Evolutionary conservation across 1,140 invertebrate genomes (phyloP), one percentile per base, ranked within the genome.

Genomic region (Antheraea mylitta): DNA sequence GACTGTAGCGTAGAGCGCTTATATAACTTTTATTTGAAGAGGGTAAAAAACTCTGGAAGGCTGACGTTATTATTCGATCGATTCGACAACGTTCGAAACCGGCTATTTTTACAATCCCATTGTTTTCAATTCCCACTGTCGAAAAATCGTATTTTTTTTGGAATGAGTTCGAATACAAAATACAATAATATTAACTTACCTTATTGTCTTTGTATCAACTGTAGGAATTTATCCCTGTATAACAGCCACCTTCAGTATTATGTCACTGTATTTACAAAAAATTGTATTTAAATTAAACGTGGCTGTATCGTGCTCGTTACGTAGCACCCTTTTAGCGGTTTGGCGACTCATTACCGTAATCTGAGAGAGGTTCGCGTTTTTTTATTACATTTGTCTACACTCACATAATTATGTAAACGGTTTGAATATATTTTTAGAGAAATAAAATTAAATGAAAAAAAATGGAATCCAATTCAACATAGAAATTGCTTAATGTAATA

Each of bases 281-380:
- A 62, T 60, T 68, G 62, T 58, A 63, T 64, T 69, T 59, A 71
- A 71, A 60, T 67, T 62, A 62, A 30, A 53, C 37, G 38, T n/a
- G 45, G 45, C 19, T 9, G 59, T n/a, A 16, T 42, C 38, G 30
- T 18, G 11, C 36, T 48, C 63, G 63, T 64, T 48, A 64, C 38
- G 42, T 42, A 64, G 45, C 42, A 64, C 63, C 10, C 63, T 38
- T 64, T 42, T 42, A 42, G 58, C 58, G 63, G 68, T 70, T 62
- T 37, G 66, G 30, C 37, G 18, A 30, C 6, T 62, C 61, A 30
- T 62, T 62, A 62, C 5, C 61, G 36, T 64, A 64, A 64, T 64
- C 63, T 37, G 37, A 37, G 64, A 22, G 22, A 36, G 22, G 64
- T 13, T 60, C 61, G 13, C 30, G 36, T 37, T 62, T 62, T 62